These are phyloP conservation scores for Dyspetes luteomarginatus DNA, from an alignment of 2,888 invertebrate genomes.

Conservation along the genomic window DNA sequence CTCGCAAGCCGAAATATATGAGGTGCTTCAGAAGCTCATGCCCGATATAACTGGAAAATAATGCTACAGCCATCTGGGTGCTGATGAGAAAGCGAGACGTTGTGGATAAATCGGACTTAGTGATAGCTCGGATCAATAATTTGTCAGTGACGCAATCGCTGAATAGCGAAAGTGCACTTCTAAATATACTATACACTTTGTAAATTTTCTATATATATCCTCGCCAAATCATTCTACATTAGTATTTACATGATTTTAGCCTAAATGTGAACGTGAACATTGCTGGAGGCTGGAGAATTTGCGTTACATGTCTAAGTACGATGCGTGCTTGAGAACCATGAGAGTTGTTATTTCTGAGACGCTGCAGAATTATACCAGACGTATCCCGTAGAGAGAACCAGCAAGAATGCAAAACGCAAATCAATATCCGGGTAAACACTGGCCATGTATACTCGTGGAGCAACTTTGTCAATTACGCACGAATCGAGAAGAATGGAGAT, in stretches of 20 bases:
- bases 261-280: no score
- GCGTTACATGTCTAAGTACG: no score
- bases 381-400: neutral
- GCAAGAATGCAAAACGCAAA: neutral
- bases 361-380: neutral
- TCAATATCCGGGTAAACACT: neutral
- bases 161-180: no score
- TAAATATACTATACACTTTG: no score
- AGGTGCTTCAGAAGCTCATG: neutral
- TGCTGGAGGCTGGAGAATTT: no score
- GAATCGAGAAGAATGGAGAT: neutral
- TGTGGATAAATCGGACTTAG: neutral
- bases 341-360: no score
- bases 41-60: neutral
- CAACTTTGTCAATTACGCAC: conserved; percentile 69
- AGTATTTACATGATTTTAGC: no score
- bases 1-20: neutral
- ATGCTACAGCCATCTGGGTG: neutral
- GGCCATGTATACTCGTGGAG: conserved; percentile 1
- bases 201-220: no score
- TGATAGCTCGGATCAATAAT: neutral
- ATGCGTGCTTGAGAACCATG: no score
- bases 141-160: no score
- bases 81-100: neutral
- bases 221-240: no score